These are phyloP conservation scores for Ptychoptera contaminata DNA, from an alignment of 2,888 invertebrate genomes.

Conservation along the genomic window DNA sequence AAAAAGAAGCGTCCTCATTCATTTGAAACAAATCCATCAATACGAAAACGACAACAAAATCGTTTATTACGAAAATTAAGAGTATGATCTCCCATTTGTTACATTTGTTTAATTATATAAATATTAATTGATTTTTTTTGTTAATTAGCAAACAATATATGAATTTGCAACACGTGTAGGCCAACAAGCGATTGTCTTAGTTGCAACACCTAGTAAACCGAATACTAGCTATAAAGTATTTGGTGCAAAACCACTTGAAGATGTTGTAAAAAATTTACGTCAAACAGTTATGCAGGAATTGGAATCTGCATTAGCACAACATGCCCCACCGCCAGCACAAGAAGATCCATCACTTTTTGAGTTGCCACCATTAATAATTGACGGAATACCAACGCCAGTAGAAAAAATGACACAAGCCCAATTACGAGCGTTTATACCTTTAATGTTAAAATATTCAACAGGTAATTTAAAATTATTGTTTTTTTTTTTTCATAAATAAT, in stretches of 20 bases:
- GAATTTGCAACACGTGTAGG: constrained; percentile 95
- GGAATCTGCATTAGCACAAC: constrained; percentile 83
- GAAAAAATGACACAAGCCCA: constrained; percentile 99
- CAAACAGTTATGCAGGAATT: constrained; percentile 89
- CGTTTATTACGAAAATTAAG: constrained; percentile 72
- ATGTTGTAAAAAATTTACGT: constrained; percentile 81
- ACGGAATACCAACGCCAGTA: constrained; percentile 94
- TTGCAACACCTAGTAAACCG: constrained; percentile 91
- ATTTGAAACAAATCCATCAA: constrained; percentile 94
- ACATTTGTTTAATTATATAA: constrained; percentile 2
- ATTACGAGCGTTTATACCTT: constrained; percentile 86
- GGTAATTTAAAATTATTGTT: constrained; percentile 36
- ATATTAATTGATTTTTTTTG: constrained; percentile 14
- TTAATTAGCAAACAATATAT: constrained; percentile 70
- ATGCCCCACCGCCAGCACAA: constrained; percentile 61
- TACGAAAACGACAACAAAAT: constrained; percentile 89
- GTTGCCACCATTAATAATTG: constrained; percentile 88
- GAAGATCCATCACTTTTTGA: constrained; percentile 91
- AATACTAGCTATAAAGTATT: constrained; percentile 94
- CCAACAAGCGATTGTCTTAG: constrained; percentile 90
- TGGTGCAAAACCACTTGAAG: constrained; percentile 91
- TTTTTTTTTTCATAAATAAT: neutral
- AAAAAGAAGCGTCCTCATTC: constrained; percentile 90
- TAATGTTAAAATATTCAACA: constrained; percentile 96
- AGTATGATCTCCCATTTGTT: constrained; percentile 29